A percentile compares a stretch with the other conserved stretches of the same genome.
phyloP scores from a whole-genome alignment of 2,113 vertebrate species.

The Nymphicus hollandicus region DNA sequence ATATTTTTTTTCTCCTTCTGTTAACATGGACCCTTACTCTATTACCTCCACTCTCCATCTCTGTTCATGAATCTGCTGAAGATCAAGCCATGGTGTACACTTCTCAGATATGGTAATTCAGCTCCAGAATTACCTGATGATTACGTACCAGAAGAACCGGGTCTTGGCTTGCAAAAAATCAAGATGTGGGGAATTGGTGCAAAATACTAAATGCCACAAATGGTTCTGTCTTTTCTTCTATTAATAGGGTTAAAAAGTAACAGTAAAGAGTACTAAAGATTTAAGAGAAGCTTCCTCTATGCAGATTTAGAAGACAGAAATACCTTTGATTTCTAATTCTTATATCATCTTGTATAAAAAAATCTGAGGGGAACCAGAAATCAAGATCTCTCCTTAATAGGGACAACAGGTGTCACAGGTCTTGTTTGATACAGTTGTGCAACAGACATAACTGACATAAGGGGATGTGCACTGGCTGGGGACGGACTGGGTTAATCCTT shows the following conservation, averaged over 20 bases:
- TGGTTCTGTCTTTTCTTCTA: neutral
- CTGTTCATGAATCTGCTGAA: neutral
- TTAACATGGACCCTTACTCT: neutral
- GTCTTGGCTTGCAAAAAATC: neutral
- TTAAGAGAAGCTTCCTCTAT: neutral
- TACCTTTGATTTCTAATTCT: neutral
- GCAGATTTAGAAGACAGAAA: neutral
- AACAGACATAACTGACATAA: neutral
- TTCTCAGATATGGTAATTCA: neutral
- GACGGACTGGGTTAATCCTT: neutral
- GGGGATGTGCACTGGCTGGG: fast-evolving
- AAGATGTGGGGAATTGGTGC: neutral
- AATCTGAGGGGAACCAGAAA: neutral
- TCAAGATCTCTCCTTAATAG: neutral
- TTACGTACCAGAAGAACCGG: neutral
- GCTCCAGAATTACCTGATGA: neutral
- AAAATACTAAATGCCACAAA: neutral
- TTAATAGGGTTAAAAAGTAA: neutral
- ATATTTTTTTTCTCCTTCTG: neutral
- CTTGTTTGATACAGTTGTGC: neutral
- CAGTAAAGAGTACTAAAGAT: neutral
- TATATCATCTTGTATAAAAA: neutral
- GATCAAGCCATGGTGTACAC: neutral
- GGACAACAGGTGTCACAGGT: neutral
- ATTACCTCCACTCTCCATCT: neutral